These are phyloP conservation scores for Pocota personata DNA, from an alignment of 2,888 invertebrate species.

Conservation along the genomic window DNA sequence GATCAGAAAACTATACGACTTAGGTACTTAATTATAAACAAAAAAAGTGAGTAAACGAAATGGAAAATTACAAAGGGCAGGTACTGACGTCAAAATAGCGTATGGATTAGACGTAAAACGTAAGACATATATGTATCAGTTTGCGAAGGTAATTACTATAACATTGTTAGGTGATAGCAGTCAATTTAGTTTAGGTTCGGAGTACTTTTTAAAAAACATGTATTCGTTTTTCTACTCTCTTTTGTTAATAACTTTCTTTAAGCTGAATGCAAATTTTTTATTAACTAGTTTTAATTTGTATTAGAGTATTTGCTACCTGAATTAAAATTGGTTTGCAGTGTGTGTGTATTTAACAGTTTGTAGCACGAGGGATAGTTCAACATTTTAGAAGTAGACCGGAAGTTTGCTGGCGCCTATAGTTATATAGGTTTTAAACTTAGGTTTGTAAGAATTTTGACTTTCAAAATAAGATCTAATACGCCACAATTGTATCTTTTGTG, in stretches of 20 bases:
- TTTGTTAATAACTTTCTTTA: background rate
- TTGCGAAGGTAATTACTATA: background rate
- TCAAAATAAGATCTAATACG: too few species aligned
- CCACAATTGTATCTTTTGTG: too few species aligned
- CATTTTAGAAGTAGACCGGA: too few species aligned
- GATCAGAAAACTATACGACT: conserved; percentile 25
- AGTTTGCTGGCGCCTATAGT: too few species aligned
- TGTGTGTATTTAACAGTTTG: conserved; percentile 7
- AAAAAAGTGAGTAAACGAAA: too few species aligned
- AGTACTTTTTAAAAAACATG: too few species aligned
- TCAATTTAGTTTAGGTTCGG: conserved; percentile 3
- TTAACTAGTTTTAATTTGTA: background rate
- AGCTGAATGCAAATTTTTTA: conserved; percentile 5
- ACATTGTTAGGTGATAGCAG: background rate
- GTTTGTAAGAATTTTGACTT: too few species aligned
- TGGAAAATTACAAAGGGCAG: background rate
- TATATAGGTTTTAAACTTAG: too few species aligned
- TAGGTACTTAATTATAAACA: conserved; percentile 55
- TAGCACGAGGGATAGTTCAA: too few species aligned
- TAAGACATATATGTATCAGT: background rate
- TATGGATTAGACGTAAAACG: background rate
- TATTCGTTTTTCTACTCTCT: background rate
- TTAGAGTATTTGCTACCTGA: background rate
- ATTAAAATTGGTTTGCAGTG: background rate
- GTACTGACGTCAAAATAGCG: conserved; percentile 19